Conservation (phyloP, 2,888 invertebrate genomes). For the Tachina fera region DNA sequence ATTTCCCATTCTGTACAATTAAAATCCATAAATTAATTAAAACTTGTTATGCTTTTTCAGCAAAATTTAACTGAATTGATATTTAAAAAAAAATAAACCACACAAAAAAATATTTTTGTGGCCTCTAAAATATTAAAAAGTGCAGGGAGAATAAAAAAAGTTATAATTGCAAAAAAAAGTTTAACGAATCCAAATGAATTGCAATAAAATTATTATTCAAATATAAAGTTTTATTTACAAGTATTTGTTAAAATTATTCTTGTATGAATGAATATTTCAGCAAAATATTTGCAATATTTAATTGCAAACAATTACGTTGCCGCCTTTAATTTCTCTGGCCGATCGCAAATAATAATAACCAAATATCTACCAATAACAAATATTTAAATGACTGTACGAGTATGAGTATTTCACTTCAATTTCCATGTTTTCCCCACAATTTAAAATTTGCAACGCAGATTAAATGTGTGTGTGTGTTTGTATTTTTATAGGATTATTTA, state of each 20-base stretch:
- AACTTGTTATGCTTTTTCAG: constrained; percentile 20
- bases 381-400: constrained; percentile 29
- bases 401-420: constrained; percentile 26
- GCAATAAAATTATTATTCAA: constrained; percentile 49
- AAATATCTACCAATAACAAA: constrained; percentile 17
- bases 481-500: neutral
- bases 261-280: neutral
- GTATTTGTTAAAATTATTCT: neutral
- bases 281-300: constrained; percentile 5
- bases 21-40: constrained; percentile 43
- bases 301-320: neutral
- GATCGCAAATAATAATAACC: neutral
- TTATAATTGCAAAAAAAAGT: constrained; percentile 9
- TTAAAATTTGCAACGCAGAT: neutral
- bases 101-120: constrained; percentile 36
- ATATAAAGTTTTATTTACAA: neutral
- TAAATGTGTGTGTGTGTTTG: neutral
- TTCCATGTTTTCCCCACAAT: neutral
- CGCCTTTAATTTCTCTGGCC: neutral
- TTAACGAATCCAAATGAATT: constrained; percentile 32
- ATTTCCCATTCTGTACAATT: neutral
- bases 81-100: constrained; percentile 16
- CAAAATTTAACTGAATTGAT: constrained; percentile 17
- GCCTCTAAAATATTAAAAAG: constrained; percentile 28
- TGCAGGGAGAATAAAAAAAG: neutral